Percentiles rank a stretch among this genome's conserved stretches.
phyloP scores from a whole-genome alignment of 2,113 vertebrate species.

The Globicephala melas region DNA sequence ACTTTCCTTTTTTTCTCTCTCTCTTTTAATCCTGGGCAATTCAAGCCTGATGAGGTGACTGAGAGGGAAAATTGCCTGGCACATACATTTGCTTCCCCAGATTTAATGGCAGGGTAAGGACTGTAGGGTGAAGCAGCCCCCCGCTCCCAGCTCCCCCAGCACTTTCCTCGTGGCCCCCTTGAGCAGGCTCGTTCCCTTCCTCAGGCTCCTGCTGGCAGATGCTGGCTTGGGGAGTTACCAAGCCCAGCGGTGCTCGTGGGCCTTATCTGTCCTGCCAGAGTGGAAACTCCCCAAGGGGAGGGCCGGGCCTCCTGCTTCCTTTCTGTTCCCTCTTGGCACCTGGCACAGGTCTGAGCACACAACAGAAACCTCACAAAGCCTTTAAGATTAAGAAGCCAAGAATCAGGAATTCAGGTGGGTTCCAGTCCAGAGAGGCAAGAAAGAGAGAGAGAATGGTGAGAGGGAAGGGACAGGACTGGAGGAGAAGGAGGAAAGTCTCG shows the following conservation, averaged over 20 bases:
- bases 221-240: not conserved
- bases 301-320: not conserved
- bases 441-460: not conserved
- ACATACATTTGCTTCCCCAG: not conserved
- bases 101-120: not conserved
- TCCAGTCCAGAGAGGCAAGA: not conserved
- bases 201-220: not conserved
- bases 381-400: not conserved
- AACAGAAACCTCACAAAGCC: not conserved
- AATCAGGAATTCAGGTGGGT: not conserved
- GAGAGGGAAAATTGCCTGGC: not conserved
- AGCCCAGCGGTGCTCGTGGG: too few relatives aligned
- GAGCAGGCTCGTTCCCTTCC: not conserved
- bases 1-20: not conserved
- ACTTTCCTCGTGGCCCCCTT: not conserved
- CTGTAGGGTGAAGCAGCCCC: not conserved
- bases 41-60: not conserved
- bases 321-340: not conserved
- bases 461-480: not conserved
- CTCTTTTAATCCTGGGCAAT: constrained; percentile 29
- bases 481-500: not conserved
- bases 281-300: not conserved
- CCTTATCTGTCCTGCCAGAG: not conserved
- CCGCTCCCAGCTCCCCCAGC: not conserved
- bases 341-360: not conserved